Evolutionary conservation across 2,888 invertebrate species (phyloP).

Genomic region (Lordiphosa andalusiaca): DNA sequence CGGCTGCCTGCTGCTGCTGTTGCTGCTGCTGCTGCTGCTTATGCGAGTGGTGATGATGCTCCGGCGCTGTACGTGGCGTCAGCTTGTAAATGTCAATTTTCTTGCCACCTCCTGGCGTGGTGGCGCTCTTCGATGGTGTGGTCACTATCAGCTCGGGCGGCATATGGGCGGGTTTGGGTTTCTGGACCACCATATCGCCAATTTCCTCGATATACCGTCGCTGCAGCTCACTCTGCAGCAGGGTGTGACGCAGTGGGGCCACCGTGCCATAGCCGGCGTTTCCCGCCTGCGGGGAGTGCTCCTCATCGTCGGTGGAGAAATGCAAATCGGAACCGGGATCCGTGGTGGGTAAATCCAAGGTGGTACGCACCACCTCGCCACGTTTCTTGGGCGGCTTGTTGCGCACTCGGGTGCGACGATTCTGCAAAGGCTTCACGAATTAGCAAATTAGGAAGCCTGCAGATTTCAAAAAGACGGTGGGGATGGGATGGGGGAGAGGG

Average conservation of each 20-base stretch:
- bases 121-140: conserved; percentile 71
- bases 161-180: conserved; percentile 70
- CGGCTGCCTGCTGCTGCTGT: conserved; percentile 36
- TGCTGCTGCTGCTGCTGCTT: conserved; percentile 15
- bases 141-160: conserved; percentile 81
- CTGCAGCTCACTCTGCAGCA: conserved; percentile 78
- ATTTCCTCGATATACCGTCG: conserved; percentile 76
- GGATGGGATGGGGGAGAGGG: not conserved
- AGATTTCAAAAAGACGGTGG: too few relatives aligned
- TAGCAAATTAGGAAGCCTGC: conserved; percentile 4
- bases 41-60: conserved; percentile 13
- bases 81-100: conserved; percentile 56
- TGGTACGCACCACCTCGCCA: conserved; percentile 75
- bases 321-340: conserved; percentile 85
- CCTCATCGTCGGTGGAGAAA: conserved; percentile 84
- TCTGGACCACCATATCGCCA: conserved; percentile 62
- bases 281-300: conserved; percentile 38
- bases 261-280: conserved; percentile 51
- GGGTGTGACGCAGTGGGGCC: conserved; percentile 69
- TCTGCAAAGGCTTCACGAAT: conserved; percentile 31
- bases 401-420: conserved; percentile 51
- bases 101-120: conserved; percentile 27
- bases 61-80: conserved; percentile 56
- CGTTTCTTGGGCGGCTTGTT: conserved; percentile 55
- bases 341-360: conserved; percentile 83